These are phyloP conservation scores for Luidia sarsii DNA, from an alignment of 53 echinoderm and acorn worm species.

Conservation along the genomic window DNA sequence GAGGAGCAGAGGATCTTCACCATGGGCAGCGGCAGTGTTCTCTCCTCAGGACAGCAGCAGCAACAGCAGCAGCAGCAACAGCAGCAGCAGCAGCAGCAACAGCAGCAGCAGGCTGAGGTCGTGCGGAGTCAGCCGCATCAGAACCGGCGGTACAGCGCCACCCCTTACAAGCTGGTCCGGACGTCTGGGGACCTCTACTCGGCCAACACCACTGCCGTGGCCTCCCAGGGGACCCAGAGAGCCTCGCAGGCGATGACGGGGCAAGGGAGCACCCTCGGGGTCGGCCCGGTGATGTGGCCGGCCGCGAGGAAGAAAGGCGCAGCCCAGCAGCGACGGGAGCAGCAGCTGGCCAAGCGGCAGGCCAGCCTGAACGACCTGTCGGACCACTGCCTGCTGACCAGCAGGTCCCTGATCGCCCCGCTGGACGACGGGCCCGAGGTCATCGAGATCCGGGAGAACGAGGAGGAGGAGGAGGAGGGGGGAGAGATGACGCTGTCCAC, in stretches of 20 bases:
- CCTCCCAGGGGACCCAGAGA: background rate
- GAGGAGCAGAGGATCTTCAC: background rate
- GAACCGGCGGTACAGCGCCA: background rate
- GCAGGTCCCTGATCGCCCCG: slow-evolving; percentile 32
- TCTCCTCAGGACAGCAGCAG: background rate
- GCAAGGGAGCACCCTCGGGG: background rate
- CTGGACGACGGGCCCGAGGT: slow-evolving; percentile 16
- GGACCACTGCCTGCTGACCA: slow-evolving; percentile 17
- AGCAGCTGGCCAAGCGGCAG: slow-evolving; percentile 16
- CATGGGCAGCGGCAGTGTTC: background rate
- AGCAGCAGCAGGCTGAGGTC: background rate
- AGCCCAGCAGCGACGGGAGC: background rate
- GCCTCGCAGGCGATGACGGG: background rate
- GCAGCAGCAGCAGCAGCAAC: background rate
- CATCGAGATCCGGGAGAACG: slow-evolving; percentile 37
- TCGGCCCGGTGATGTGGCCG: background rate
- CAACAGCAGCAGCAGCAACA: background rate
- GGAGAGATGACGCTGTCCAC: background rate
- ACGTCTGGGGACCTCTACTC: background rate
- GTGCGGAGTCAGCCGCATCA: background rate
- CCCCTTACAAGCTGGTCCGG: background rate
- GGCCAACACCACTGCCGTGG: background rate
- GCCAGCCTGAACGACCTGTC: slow-evolving; percentile 39
- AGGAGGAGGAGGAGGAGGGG: slow-evolving; percentile 11
- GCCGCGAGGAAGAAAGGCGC: background rate